Conservation (phyloP, 2,113 vertebrate species). For the Muntiacus muntjak region DNA sequence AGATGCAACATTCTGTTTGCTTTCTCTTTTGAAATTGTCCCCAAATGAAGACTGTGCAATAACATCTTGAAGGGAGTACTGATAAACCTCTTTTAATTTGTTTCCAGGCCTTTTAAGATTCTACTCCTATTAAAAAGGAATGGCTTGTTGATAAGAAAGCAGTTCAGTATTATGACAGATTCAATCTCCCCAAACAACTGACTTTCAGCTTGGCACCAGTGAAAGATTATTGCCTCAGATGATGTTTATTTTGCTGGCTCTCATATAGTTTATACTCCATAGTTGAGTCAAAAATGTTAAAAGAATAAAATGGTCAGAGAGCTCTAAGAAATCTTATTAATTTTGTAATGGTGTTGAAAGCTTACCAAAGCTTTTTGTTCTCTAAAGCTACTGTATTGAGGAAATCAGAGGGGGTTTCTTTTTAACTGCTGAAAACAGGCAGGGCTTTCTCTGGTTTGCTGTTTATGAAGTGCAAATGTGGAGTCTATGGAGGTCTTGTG, state of each 20-base stretch:
- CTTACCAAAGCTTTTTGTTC: conserved; percentile 46
- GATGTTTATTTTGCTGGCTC: conserved; percentile 22
- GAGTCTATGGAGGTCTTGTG: not conserved
- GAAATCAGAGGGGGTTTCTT: conserved; percentile 36
- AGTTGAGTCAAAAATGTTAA: conserved; percentile 47
- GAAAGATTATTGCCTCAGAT: conserved; percentile 34
- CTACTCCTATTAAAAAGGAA: conserved; percentile 47
- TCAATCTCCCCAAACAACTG: conserved; percentile 31
- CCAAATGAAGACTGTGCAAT: conserved; percentile 27
- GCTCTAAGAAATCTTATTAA: conserved; percentile 52
- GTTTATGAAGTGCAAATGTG: not conserved
- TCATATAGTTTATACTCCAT: conserved; percentile 32
- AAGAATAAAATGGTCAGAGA: conserved; percentile 41
- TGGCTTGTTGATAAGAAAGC: conserved; percentile 31
- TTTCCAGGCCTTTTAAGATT: conserved; percentile 37
- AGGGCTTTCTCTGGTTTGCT: conserved; percentile 4
- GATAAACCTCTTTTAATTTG: conserved; percentile 65
- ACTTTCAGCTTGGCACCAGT: conserved; percentile 21
- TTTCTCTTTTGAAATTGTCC: conserved; percentile 49
- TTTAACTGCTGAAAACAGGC: not conserved
- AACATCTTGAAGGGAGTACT: conserved; percentile 38
- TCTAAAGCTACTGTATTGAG: conserved; percentile 42
- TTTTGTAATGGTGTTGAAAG: conserved; percentile 29
- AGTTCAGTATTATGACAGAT: conserved; percentile 26
- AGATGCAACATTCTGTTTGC: conserved; percentile 47